Percentiles rank a stretch among this genome's conserved stretches.
Evolutionary conservation across 2,113 vertebrate species (phyloP).

Genomic region (Symphodus melops): DNA sequence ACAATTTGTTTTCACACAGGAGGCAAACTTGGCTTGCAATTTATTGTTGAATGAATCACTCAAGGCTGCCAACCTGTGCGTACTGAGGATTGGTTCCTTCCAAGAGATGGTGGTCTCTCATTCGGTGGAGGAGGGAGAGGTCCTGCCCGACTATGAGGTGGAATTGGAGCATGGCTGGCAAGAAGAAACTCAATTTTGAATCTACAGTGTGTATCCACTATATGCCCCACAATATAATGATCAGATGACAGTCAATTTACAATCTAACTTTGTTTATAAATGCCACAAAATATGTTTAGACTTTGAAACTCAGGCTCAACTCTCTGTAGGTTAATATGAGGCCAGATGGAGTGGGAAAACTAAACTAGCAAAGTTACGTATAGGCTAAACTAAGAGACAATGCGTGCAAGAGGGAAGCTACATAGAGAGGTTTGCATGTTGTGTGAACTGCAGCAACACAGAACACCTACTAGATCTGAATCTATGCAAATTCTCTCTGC

Average conservation of each 20-base stretch:
- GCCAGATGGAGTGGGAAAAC: too few species aligned
- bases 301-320: too few species aligned
- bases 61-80: conserved; percentile 84
- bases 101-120: conserved; percentile 90
- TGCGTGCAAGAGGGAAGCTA: conserved; percentile 9
- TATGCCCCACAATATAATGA: too few species aligned
- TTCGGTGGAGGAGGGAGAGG: conserved; percentile 89
- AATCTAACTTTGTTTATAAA: too few species aligned
- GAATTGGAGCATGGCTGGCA: conserved; percentile 67
- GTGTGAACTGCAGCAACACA: not conserved
- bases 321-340: too few species aligned
- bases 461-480: conserved; percentile 18
- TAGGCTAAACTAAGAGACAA: not conserved
- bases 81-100: conserved; percentile 86
- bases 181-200: conserved; percentile 26
- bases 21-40: not conserved
- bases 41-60: conserved; percentile 8
- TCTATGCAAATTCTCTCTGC: conserved; percentile 19
- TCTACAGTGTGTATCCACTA: not conserved
- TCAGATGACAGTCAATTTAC: too few species aligned
- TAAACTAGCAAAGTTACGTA: not conserved
- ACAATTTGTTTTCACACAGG: not conserved
- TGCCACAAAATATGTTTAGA: too few species aligned
- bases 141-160: conserved; percentile 81
- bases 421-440: conserved; percentile 23